Base-by-base conservation (phyloP, 2,113 vertebrate genomes). In the Cnemophilus loriae region DNA sequence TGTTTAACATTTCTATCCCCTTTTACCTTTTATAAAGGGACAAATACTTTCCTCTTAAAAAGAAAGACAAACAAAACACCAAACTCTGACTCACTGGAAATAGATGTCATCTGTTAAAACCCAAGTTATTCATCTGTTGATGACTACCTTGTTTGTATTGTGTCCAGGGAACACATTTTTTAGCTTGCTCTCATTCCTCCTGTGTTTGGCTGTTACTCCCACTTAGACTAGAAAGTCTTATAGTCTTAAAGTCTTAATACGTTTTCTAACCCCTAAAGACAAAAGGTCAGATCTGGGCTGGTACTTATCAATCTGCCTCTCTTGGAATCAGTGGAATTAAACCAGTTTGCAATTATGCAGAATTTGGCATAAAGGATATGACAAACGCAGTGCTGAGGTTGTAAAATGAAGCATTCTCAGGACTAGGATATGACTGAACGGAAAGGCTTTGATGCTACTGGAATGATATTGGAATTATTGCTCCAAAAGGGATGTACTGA, bases 321-420 rank as follows among this genome's bases (percentile, higher is more conserved):
- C 26, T 63, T 81, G 22, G 14, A 55, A 56, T 64, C 41, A 35
- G 12, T 87, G 41, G 22, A 84, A 87, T 71, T 84, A 60, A 90
- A 56, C 3, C 16, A 56, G 15, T 49, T 83, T 65, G 17, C 33
- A 53, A 0, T 46, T 69, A 16, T 32, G 30, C 0, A 5, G 69
- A 13, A 74, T 90, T 56, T 92, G 33, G 14, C 60, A 22, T 73
- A 49, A 64, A 56, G 16, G 8, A 9, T 55, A 11, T 19, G 49
- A 50, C 3, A 11, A 10, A 10, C 0, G 1, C 7, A 49, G 2
- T 81, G 14, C 23, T 53, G 39, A 87, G 16, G 13, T 9, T 42
- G 42, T 74, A 39, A 92, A 92, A 76, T 10, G 14, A 88, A 92
- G 23, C 12, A 32, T 22, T 61, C 10, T 11, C 13, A 53, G 74